These are phyloP conservation scores for Orthonyx spaldingii DNA, from an alignment of 2,113 vertebrate genomes.

Conservation along the genomic window DNA sequence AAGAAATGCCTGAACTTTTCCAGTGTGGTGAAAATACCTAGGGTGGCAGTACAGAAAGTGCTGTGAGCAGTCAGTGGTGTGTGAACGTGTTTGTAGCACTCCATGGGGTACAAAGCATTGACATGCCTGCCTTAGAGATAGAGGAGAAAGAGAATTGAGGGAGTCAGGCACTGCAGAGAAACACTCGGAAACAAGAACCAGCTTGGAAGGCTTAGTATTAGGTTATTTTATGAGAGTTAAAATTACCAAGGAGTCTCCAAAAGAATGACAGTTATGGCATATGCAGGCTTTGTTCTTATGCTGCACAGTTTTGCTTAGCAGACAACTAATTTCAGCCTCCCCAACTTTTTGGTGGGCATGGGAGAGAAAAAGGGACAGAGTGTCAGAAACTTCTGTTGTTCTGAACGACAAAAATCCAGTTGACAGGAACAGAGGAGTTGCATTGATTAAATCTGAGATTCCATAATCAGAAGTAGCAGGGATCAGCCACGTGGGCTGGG, in stretches of 20 bases:
- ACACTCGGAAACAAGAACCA: background rate
- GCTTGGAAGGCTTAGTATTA: background rate
- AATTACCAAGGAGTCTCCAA: background rate
- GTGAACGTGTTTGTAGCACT: fast-evolving
- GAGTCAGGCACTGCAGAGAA: background rate
- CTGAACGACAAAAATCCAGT: background rate
- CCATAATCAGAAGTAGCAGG: background rate
- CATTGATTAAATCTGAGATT: slow-evolving; percentile 37
- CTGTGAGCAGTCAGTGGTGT: background rate
- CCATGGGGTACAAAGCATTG: background rate
- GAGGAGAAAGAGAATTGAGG: background rate
- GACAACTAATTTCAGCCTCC: background rate
- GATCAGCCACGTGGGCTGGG: background rate
- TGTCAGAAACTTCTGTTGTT: slow-evolving; percentile 1
- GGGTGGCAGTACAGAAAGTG: background rate
- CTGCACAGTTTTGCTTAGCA: background rate
- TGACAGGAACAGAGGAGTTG: slow-evolving; percentile 27
- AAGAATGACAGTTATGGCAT: background rate
- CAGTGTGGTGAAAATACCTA: background rate
- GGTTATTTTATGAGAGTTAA: background rate
- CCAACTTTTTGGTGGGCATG: background rate
- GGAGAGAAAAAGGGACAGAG: background rate
- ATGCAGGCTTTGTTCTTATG: background rate
- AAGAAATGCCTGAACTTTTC: background rate
- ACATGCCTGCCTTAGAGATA: background rate